Evolutionary conservation across 2,797 vertebrate genomes (phyloP), one percentile per base, ranked within the genome.

Genomic region (Parotocinclus haroldoi): DNA sequence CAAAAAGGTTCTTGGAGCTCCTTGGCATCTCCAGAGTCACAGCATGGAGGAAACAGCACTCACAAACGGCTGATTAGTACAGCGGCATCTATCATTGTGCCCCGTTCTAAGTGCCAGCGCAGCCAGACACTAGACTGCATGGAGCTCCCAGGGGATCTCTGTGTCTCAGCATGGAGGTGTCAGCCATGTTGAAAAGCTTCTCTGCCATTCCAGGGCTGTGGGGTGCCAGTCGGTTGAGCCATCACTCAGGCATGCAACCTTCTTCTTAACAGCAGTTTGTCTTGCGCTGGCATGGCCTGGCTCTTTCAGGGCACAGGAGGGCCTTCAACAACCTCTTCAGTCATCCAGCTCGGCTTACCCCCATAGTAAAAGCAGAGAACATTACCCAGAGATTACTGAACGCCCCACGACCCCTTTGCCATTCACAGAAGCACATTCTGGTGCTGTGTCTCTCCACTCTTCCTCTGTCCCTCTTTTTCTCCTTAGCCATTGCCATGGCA

Each of bases 331-430:
- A 49, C 68, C 65, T 71, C 63, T 70, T 70, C 65, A 73, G 63
- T 54, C 69, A 50, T 53, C 12, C 52, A 45, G 44, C 57, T 65
- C 51, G 59, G 38, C 63, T 50, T 17, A 59, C 71, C 58, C 66
- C 66, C 73, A 77, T 75, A 70, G 69, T 42, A 68, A 58, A 38
- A 58, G 58, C 62, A 67, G 40, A 55, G 59, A 42, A 42, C 68
- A 81, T 76, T 79, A 80, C 80, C 78, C 14, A 14, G 80, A 83
- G 83, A 87, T 89, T 89, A 88, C 56, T 52, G 46, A 75, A 80
- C 86, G 79, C 82, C 76, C 71, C 50, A 77, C 77, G 78, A 62
- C 51, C 53, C 66, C 60, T 49, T 60, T 13, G 38, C 62, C 64
- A 63, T 74, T 72, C 52, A 61, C 12, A 65, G 78, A 68, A 79